Base-by-base conservation (phyloP, 2,113 vertebrate genomes). In the Platysteira castanea region DNA sequence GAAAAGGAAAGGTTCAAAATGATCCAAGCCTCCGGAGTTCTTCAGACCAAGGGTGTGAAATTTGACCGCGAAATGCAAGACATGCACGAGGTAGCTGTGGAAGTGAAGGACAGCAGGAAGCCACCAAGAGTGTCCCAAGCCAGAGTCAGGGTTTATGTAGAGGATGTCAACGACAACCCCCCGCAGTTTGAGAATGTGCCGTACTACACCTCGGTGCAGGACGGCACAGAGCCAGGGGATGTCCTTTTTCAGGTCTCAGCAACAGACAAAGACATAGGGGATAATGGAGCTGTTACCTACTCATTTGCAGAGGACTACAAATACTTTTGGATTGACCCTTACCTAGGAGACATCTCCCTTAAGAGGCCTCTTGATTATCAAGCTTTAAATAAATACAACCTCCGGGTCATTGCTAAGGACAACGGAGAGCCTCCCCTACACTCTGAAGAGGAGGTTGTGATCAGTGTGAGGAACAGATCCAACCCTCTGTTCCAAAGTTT, bases 401-500 rank as follows among this genome's bases (percentile, higher is more conserved):
- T 99, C 54, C 98, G 92, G 59, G 98, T 99, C n/a, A 92, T 98
- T 63, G 99, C 99, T 33, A 95, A 68, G 13, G 99, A 99, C 70
- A 98, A 98, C 41, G 99, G 99, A 0, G 93, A 97, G 9, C 99
- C 99, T 27, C 96, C 98, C n/a, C 97, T 98, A 50, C 97, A 31
- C 4, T 91, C 98, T 10, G 91, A 96, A 53, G 98, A 98, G 68
- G 98, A 99, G 82, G 98, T 99, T n/a, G 97, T 98, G 18, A 94
- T 99, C 91, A 98, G 98, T 6, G 98, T 99, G 65, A 98, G 99
- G 97, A 99, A 99, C 97, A 98, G 99, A 95, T 99, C 99, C 81
- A 99, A 99, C 80, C 99, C 99, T 10, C 82, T 99, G 81, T 99
- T 99, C 96, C 99, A 99, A 95, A 99, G 98, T 52, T 93, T 99